These are phyloP conservation scores for Mirza zaza DNA, from an alignment of 2,113 vertebrate species.

Conservation along the genomic window DNA sequence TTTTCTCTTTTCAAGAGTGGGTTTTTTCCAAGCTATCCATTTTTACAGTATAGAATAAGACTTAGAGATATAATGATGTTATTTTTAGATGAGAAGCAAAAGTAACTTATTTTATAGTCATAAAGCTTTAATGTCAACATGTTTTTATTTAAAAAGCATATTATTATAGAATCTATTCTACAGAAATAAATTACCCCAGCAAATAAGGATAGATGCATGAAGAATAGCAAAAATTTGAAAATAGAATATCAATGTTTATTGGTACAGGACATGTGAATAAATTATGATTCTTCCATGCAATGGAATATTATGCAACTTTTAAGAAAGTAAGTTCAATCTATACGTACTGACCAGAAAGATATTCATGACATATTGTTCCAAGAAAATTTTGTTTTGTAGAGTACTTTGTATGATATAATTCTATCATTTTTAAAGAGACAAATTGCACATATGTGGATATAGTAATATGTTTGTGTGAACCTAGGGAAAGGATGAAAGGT, in stretches of 20 bases:
- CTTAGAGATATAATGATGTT: background rate
- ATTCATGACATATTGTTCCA: background rate
- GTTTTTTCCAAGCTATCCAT: background rate
- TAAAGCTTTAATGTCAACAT: slow-evolving; percentile 17
- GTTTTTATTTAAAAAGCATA: slow-evolving; percentile 25
- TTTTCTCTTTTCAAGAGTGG: background rate
- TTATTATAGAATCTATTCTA: slow-evolving; percentile 2
- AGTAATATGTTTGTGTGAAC: background rate
- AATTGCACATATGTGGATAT: background rate
- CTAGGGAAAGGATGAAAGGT: background rate
- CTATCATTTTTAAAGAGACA: background rate
- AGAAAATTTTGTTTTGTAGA: background rate
- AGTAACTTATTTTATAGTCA: slow-evolving; percentile 3
- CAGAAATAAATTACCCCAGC: background rate
- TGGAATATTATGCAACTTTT: background rate
- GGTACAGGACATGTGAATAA: background rate
- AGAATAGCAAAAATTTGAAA: background rate
- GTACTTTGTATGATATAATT: background rate
- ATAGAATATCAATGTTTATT: background rate
- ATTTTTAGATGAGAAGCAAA: slow-evolving; percentile 46
- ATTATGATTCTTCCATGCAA: background rate
- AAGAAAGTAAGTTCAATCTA: background rate
- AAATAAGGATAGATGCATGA: slow-evolving; percentile 8
- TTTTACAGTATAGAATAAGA: background rate
- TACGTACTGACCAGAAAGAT: background rate